Evolutionary conservation across 35 echinoderm and acorn worm species (phyloP).

Genomic region (Strongylocentrotus purpuratus): DNA sequence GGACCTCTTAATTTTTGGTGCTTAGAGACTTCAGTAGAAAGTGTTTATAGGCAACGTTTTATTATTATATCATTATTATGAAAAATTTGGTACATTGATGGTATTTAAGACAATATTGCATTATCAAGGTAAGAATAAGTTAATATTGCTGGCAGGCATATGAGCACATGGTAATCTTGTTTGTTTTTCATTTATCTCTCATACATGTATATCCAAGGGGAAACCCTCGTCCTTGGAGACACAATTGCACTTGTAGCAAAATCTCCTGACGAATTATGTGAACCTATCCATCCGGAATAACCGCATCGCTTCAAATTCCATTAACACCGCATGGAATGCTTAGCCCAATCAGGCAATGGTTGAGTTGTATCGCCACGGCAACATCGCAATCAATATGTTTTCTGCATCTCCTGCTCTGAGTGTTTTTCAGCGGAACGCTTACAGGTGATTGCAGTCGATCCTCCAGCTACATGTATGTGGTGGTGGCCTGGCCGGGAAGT

Average conservation of each 20-base stretch:
- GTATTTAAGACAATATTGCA: neutral
- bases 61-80: too few species aligned
- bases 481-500: neutral
- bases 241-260: neutral
- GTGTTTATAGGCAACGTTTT: too few species aligned
- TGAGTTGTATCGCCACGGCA: neutral
- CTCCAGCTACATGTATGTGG: neutral
- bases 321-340: neutral
- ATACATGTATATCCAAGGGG: neutral
- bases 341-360: neutral
- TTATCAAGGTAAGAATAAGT: too few species aligned
- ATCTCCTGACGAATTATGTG: neutral
- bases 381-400: slow-evolving; percentile 6
- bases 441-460: neutral
- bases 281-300: neutral
- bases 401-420: neutral
- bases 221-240: neutral
- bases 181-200: neutral
- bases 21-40: too few species aligned
- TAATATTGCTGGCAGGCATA: neutral
- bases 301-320: neutral
- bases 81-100: too few species aligned
- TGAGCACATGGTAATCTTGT: neutral
- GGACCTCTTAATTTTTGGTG: too few species aligned
- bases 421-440: neutral